These are phyloP conservation scores for Epistrophella euchroma DNA, from an alignment of 2,888 invertebrate species.

Conservation along the genomic window DNA sequence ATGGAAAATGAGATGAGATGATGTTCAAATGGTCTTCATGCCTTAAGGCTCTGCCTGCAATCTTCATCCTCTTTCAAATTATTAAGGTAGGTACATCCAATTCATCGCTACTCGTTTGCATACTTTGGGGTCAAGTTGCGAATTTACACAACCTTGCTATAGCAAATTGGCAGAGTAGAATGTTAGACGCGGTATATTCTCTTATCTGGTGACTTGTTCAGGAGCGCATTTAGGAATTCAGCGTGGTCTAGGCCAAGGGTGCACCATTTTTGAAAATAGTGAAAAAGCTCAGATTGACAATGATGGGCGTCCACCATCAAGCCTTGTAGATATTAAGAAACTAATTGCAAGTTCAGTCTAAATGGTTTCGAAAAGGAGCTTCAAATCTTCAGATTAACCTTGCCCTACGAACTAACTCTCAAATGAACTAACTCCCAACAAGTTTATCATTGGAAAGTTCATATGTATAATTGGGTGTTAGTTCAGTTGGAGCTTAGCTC, in stretches of 20 bases:
- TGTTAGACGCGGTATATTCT: conserved; percentile 62
- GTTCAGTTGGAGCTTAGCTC: no score
- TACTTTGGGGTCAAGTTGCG: conserved; percentile 69
- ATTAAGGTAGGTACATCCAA: conserved; percentile 25
- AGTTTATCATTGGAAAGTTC: no score
- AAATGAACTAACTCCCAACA: no score
- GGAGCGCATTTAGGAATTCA: background rate
- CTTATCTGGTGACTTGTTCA: background rate
- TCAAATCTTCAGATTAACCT: no score
- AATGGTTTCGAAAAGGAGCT: no score
- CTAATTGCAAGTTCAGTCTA: no score
- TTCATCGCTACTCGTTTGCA: conserved; percentile 38
- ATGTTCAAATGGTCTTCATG: conserved; percentile 44
- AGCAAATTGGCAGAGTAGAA: conserved; percentile 65
- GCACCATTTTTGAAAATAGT: no score
- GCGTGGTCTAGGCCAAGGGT: background rate
- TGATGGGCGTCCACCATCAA: no score
- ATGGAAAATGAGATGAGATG: conserved; percentile 12
- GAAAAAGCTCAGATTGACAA: no score
- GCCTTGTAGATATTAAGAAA: no score
- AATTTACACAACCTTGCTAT: conserved; percentile 70
- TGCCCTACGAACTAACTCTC: no score
- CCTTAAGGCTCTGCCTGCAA: conserved; percentile 43
- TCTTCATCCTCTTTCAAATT: conserved; percentile 44
- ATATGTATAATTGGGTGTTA: no score